Base-by-base conservation (phyloP, 1,140 invertebrate species). In the Zelostemma sp. region DNA sequence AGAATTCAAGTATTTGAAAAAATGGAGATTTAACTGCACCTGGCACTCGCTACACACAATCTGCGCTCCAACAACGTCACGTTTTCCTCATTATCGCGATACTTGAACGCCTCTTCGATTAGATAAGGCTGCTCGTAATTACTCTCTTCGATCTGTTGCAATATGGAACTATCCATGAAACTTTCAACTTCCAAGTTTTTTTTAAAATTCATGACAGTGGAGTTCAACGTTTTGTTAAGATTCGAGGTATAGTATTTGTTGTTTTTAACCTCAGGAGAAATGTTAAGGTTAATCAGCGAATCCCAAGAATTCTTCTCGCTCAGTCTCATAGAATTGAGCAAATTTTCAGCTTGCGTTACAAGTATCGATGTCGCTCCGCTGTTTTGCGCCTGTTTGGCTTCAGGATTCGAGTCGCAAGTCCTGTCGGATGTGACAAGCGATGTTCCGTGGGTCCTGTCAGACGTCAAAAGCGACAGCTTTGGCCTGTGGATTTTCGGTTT, bases 61-160 rank as follows among this genome's bases (percentile, higher is more conserved):
- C 90, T 87, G 45, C 88, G 90, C 79, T 94, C 92, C 67, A 91
- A 88, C 16, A 94, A 87, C 38, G 89, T 86, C 0, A 93, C 81
- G 38, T 90, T 90, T 68, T 93, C 88, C 49, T 92, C 90, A 56
- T 84, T 81, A 80, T 94, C 92, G 40, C 90, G 88, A 78, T 93
- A 93, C 48, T 90, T 91, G 69, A 93, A 94, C 57, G 93, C 90
- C 77, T 93, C 92, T 14, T 91, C 88, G 16, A 91, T 80, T 72
- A 89, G 60, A 57, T 85, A 82, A 12, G 68, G 59, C 31, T 77
- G 74, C 12, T 56, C 14, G 11, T 35, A 2, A 9, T 35, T 35
- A 5, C 11, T n/a, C n/a, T 35, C 33, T 1, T 35, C n/a, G 33
- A 9, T n/a, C 8, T 25, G 21, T 4, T 25, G 3, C 21, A 25